Conservation (phyloP, 92 coral and sea anemone genomes). For the Meandrina meandrites region DNA sequence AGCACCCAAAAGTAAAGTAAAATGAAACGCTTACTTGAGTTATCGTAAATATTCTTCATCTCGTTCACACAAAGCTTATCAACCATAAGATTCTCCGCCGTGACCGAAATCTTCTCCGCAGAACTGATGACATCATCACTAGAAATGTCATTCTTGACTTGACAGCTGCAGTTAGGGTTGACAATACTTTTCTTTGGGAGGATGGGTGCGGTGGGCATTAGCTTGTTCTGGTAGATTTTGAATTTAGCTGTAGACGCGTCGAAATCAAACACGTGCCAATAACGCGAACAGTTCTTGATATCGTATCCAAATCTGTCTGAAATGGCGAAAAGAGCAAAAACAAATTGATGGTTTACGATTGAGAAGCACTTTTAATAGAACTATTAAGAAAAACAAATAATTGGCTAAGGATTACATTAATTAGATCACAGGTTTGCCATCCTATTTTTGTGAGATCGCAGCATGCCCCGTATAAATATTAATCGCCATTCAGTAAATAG, state of each 20-base stretch:
- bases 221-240: slow-evolving; percentile 67
- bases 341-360: background rate
- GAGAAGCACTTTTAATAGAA: background rate
- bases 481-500: no score
- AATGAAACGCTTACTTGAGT: slow-evolving; percentile 52
- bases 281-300: slow-evolving; percentile 74
- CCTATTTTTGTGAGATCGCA: no score
- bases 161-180: slow-evolving; percentile 81
- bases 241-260: slow-evolving; percentile 89
- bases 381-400: background rate
- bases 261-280: slow-evolving; percentile 84
- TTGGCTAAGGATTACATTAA: no score
- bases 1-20: background rate
- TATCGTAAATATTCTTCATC: slow-evolving; percentile 76
- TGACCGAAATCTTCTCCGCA: slow-evolving; percentile 62
- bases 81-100: slow-evolving; percentile 74
- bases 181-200: slow-evolving; percentile 52
- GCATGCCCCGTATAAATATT: no score
- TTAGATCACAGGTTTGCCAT: no score
- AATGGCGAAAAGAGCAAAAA: slow-evolving; percentile 13
- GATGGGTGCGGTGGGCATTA: slow-evolving; percentile 52
- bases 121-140: slow-evolving; percentile 67
- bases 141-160: slow-evolving; percentile 47
- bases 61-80: slow-evolving; percentile 84
- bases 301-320: slow-evolving; percentile 65